A percentile compares a stretch with the other conserved stretches of the same genome.
These are phyloP conservation scores for Thunnus maccoyii DNA, from an alignment of 2,113 vertebrate species.

Conservation along the genomic window DNA sequence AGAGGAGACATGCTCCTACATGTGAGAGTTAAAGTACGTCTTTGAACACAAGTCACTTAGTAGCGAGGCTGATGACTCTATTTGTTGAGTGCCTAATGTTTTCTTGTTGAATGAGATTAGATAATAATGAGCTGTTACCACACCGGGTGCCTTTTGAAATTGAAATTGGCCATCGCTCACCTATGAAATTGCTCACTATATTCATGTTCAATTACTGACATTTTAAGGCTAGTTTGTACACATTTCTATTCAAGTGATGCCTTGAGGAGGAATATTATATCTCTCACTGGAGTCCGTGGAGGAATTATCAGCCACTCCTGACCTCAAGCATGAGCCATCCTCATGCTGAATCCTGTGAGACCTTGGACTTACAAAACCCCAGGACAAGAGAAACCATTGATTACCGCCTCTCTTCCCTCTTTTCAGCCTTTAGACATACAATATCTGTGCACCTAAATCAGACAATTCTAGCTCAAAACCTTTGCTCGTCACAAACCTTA, in stretches of 20 bases:
- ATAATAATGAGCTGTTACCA: constrained; percentile 38
- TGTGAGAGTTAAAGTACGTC: constrained; percentile 57
- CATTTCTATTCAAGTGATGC: constrained; percentile 57
- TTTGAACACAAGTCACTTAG: constrained; percentile 72
- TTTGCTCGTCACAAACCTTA: constrained; percentile 39
- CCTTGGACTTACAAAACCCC: constrained; percentile 67
- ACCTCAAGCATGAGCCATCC: constrained; percentile 72
- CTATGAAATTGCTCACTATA: constrained; percentile 24
- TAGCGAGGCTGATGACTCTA: constrained; percentile 55
- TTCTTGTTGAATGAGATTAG: constrained; percentile 36
- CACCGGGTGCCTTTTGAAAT: constrained; percentile 32
- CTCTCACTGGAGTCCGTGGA: constrained; percentile 57
- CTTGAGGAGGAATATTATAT: constrained; percentile 55
- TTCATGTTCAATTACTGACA: constrained; percentile 26
- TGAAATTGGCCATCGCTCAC: constrained; percentile 26
- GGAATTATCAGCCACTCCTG: constrained; percentile 69
- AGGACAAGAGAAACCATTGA: constrained; percentile 80
- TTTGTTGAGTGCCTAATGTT: constrained; percentile 49
- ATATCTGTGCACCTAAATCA: constrained; percentile 55
- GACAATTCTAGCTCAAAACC: constrained; percentile 41
- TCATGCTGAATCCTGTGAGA: constrained; percentile 77
- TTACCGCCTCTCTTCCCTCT: constrained; percentile 56
- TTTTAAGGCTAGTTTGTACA: constrained; percentile 61
- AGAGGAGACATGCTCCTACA: constrained; percentile 72
- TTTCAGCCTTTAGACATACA: constrained; percentile 54